phyloP scores from a whole-genome alignment of 1,140 invertebrate genomes.

The Cherax destructor region DNA sequence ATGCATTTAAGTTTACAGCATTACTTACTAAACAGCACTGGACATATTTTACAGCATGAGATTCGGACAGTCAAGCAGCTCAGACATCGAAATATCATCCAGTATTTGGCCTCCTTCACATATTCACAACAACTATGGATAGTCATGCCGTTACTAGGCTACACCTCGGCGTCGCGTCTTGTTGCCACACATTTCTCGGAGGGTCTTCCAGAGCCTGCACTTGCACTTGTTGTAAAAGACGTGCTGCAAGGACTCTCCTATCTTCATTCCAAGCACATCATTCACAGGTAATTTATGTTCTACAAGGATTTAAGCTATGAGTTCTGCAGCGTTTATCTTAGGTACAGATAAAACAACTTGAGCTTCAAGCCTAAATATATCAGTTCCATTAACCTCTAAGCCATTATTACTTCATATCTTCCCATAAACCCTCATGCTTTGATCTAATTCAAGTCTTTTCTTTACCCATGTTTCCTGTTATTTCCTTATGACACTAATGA shows the following conservation, averaged over 20 bases:
- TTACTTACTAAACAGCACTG: too few species aligned
- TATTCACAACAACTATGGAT: constrained; percentile 84
- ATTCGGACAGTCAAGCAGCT: constrained; percentile 83
- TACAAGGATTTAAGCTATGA: too few species aligned
- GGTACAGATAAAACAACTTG: too few species aligned
- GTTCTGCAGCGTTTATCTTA: too few species aligned
- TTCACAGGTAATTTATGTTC: constrained; percentile 83
- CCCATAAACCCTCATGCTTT: too few species aligned
- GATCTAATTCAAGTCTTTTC: too few species aligned
- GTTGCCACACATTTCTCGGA: constrained; percentile 85
- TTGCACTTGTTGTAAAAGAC: constrained; percentile 87
- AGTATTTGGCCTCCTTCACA: constrained; percentile 85
- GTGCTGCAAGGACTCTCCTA: constrained; percentile 87
- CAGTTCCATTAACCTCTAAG: too few species aligned
- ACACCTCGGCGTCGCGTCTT: constrained; percentile 87
- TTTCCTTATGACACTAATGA: too few species aligned
- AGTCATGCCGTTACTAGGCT: constrained; percentile 86
- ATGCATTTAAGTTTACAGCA: neutral
- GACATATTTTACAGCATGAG: constrained; percentile 80
- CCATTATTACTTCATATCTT: too few species aligned
- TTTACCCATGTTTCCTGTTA: too few species aligned
- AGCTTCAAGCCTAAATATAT: too few species aligned
- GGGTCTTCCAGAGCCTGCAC: constrained; percentile 87
- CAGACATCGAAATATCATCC: constrained; percentile 86
- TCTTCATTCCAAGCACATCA: constrained; percentile 88